Conservation (phyloP, 2,113 vertebrate genomes). For the Arizona elegans region DNA sequence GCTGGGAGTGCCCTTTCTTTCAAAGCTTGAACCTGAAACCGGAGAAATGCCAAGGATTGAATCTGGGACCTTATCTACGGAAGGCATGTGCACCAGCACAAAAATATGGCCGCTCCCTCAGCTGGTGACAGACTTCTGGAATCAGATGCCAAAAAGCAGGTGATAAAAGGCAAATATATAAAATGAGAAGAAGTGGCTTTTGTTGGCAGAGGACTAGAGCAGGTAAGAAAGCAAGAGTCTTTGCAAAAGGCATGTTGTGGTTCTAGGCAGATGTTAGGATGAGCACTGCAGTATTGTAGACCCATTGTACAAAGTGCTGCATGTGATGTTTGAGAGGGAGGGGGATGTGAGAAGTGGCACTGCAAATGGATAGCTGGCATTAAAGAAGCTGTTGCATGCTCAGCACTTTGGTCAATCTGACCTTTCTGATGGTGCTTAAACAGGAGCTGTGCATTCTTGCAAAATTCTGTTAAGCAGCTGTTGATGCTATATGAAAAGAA, state of each 20-base stretch:
- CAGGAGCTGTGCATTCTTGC: slow-evolving; percentile 12
- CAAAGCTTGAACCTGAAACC: not conserved
- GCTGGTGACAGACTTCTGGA: not conserved
- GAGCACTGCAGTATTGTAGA: not conserved
- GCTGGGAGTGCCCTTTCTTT: not conserved
- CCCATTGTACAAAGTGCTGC: not conserved
- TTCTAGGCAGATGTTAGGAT: not conserved
- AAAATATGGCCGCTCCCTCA: not conserved
- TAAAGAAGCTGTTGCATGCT: slow-evolving; percentile 6
- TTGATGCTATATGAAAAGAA: slow-evolving; percentile 3
- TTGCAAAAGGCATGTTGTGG: not conserved
- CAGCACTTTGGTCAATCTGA: slow-evolving; percentile 5
- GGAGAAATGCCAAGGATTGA: not conserved
- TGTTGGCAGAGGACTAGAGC: not conserved
- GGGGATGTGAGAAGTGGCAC: not conserved
- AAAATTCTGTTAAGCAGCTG: slow-evolving; percentile 23
- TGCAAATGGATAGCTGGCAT: slow-evolving; percentile 17
- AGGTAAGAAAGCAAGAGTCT: not conserved
- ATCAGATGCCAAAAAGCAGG: not conserved
- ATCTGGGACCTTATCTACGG: not conserved
- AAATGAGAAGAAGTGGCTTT: not conserved
- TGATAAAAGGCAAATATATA: not conserved
- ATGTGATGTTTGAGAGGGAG: not conserved
- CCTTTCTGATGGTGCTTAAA: not conserved
- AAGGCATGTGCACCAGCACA: not conserved